Evolutionary conservation across 2,797 vertebrate genomes (phyloP), one percentile per base, ranked within the genome.

Genomic region (Leptodactylus fallax): DNA sequence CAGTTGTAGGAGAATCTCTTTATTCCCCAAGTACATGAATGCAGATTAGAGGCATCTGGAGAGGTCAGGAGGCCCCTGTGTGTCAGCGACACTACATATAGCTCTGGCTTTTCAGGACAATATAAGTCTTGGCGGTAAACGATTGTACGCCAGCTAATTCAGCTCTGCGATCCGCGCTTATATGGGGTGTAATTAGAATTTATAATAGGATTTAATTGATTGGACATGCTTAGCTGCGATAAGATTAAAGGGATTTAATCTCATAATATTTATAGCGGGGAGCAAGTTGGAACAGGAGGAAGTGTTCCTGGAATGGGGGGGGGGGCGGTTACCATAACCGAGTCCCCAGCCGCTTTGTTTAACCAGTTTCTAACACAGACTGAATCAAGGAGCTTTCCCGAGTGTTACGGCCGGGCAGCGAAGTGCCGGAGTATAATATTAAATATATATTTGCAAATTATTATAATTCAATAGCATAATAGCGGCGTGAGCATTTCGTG

Each of bases 121-220:
- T 78, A 71, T 83, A 71, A 81, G 84, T 82, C 88, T 78, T 83
- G n/a, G 72, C 61, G 65, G 79, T 71, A 17, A 83, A 76, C 14
- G 61, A 89, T 86, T 86, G 88, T 79, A 74, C 45, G 60, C 11
- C 19, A 82, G 83, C 84, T 89, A 89, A 89, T 89, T 89, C 87
- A 25, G 17, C 83, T 82, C 69, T 71, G 45, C 88, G 77, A 83
- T 89, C 72, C 63, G 19, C 72, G 80, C 88, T 89, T 86, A 86
- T 86, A 86, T 85, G 88, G 79, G 88, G 88, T 86, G 88, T 89
- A 89, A 89, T 89, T 89, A 89, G 84, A 89, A 89, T 89, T 89
- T 89, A 89, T 89, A 89, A 89, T 89, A 89, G 88, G 88, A 89
- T 89, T 89, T 86, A 89, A 89, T 89, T 89, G 88, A 89, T 89